Conservation (phyloP, 2,113 vertebrate genomes). For the Odocoileus hemionus region DNA sequence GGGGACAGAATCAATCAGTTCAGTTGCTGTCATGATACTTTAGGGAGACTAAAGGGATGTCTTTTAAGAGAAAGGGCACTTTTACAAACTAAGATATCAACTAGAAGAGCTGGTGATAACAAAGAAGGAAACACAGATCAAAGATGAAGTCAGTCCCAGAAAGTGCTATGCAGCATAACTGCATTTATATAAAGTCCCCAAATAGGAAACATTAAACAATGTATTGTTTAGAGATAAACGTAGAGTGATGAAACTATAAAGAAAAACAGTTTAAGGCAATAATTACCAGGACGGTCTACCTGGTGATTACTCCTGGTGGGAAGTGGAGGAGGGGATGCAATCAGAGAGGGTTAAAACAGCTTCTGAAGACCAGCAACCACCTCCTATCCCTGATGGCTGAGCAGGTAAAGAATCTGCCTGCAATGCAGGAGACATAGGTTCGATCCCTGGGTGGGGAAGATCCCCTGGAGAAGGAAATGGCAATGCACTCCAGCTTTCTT, state of each 20-base stretch:
- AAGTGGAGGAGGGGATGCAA: accelerated
- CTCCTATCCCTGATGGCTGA: not conserved
- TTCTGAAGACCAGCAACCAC: not conserved
- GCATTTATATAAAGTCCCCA: not conserved
- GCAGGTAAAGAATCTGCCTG: not conserved
- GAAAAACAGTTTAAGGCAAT: not conserved
- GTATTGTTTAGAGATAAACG: not conserved
- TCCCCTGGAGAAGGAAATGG: not conserved
- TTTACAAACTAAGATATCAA: not conserved
- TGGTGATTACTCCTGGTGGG: not conserved
- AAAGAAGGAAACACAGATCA: not conserved
- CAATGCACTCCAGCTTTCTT: not conserved
- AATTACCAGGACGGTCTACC: not conserved
- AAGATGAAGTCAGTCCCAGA: not conserved
- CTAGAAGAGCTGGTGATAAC: not conserved
- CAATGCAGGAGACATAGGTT: not conserved
- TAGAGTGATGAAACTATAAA: not conserved
- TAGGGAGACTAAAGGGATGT: not conserved
- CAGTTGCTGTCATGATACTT: not conserved
- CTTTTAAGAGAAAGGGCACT: not conserved
- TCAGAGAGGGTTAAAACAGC: not conserved
- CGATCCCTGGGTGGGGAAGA: not conserved
- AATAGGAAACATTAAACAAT: not conserved
- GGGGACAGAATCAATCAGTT: not conserved
- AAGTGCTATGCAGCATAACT: not conserved